Base-by-base conservation (phyloP, 2,113 vertebrate genomes). In the Poeciliopsis prolifica region DNA sequence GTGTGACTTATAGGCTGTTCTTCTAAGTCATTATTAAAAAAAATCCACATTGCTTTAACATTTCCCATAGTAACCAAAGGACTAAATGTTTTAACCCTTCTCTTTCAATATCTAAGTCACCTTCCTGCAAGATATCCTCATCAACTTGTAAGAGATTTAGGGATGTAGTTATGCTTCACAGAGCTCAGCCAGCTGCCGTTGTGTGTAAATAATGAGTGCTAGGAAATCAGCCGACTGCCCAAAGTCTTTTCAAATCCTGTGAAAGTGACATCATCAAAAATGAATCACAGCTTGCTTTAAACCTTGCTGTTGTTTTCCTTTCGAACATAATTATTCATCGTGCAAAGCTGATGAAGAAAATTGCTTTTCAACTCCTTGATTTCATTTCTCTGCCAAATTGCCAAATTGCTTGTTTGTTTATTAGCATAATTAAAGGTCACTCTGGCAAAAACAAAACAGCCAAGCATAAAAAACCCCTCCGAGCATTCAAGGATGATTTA, bases 391-490 rank as follows among this genome's bases (percentile, higher is more conserved):
- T 37, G 3, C 7, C 26, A 58, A 58, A n/a, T 10, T 58, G 24
- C 51, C 2, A 24, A 58, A 58, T 58, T 58, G 51, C 51, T 9
- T 58, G 31, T 33, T 70, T 30, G 0, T 61, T 64, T 17, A 58
- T 61, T 37, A 31, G 68, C 29, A 48, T 28, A 70, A 33, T 61
- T n/a, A 48, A 12, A 75, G 48, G 42, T 81, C n/a, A 44, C 28
- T 7, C 24, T 29, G 51, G 30, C 31, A 33, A 60, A 61, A 51
- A 15, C 37, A 58, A 58, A 58, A 61, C 58, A 61, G 44, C 30
- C 58, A 58, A 6, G 3, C 42, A 42, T 61, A 31, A 40, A 63
- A 17, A 74, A 9, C 0, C 33, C 0, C 10, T 9, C 2, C 2
- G 37, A 19, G 15, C 4, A 31, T 26, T 28, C 13, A 17, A 26